phyloP scores from a whole-genome alignment of 2,113 vertebrate genomes.

The Syngnathus typhle region DNA sequence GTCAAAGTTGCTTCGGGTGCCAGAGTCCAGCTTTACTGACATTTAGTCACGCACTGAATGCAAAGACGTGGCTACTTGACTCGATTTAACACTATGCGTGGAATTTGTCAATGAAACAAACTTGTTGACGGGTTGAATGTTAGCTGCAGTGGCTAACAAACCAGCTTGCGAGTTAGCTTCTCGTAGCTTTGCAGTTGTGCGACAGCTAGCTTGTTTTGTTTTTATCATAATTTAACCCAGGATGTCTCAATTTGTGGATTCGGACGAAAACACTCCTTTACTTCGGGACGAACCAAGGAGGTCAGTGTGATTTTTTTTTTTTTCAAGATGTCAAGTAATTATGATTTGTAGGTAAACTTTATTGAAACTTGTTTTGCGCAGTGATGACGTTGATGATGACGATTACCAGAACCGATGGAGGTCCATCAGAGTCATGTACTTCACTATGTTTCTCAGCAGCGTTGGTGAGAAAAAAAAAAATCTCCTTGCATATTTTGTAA shows the following conservation, averaged over 20 bases:
- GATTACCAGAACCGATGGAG: slow-evolving; percentile 82
- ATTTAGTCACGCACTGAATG: background rate
- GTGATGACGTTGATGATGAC: slow-evolving; percentile 66
- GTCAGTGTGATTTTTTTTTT: slow-evolving; percentile 63
- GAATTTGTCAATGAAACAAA: background rate
- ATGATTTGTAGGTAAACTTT: background rate
- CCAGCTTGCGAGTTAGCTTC: slow-evolving; percentile 2
- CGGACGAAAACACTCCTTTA: slow-evolving; percentile 54
- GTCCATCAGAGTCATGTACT: slow-evolving; percentile 90
- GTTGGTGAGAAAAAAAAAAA: slow-evolving; percentile 75
- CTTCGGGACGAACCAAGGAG: slow-evolving; percentile 62
- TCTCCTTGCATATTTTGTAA: background rate
- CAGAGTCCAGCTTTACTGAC: slow-evolving; percentile 25
- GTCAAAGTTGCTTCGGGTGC: slow-evolving; percentile 2
- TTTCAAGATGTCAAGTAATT: background rate
- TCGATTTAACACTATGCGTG: background rate
- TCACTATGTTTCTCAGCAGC: slow-evolving; percentile 98
- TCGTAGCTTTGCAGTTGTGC: background rate
- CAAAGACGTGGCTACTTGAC: background rate
- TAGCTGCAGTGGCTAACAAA: background rate
- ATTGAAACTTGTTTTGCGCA: slow-evolving; percentile 28
- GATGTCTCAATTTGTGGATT: slow-evolving; percentile 53
- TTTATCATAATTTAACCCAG: background rate
- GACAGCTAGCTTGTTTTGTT: slow-evolving; percentile 14
- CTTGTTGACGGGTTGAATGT: background rate